Base-by-base conservation (phyloP, 37 sponge, comb jelly and placozoan species). In the Trichoplax adhaerens region DNA sequence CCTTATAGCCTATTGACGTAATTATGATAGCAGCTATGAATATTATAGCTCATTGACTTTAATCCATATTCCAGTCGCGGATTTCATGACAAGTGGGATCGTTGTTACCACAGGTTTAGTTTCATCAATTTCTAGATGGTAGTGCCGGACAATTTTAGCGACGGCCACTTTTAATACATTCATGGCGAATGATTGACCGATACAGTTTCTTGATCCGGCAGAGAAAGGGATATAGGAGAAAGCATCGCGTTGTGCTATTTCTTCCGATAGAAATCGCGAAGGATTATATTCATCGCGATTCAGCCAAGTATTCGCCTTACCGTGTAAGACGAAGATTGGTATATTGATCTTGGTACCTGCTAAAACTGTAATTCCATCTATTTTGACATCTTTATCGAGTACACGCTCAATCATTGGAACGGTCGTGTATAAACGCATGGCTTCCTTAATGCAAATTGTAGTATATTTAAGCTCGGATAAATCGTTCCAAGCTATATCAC, bases 171-270 rank as follows among this genome's bases (percentile, higher is more conserved):
- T 82, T 47, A 70, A 72, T 56, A 86, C 91, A n/a, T 86, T 77
- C 50, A 82, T 52, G 8, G 91, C 91, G 78, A 90, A 86, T 46
- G 68, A 72, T 68, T 90, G 91, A 59, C 91, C 88, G 77, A 92
- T 85, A 72, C 94, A 92, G 64, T 92, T 92, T 50, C 89, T 81
- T 56, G 77, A 74, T 53, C 89, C 85, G 54, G 85, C 89, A 62
- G 89, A 88, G 60, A 88, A 88, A 3, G 89, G 85, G 1, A 88
- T 66, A 71, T 81, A 89, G 46, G 80, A 74, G 57, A 70, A 82
- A 48, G 79, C 80, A 58, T 81, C 68, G 48, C 85, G 70, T 48
- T 62, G 54, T 1, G 67, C 74, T 58, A 52, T 3, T 54, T 68
- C 77, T 1, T 77, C 76, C 4, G 82, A 76, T 52, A 58, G 65